Evolutionary conservation across 2,888 invertebrate genomes (phyloP).

Genomic region (Oithona nana): DNA sequence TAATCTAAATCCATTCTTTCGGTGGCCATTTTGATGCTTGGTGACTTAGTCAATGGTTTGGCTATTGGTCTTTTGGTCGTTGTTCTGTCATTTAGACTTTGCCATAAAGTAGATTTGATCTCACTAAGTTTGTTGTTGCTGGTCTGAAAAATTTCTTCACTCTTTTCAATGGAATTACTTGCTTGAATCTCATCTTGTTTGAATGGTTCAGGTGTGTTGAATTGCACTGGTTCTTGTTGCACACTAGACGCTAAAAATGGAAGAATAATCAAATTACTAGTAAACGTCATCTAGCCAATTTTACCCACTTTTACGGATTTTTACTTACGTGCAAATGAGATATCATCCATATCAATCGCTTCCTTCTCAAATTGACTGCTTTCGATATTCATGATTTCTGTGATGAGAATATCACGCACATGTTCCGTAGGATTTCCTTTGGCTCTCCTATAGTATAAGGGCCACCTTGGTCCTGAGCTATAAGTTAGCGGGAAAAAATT

Average conservation of each 20-base stretch:
- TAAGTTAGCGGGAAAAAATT: too few species aligned
- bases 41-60: background rate
- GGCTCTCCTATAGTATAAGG: background rate
- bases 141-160: too few species aligned
- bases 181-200: background rate
- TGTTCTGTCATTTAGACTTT: background rate
- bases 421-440: background rate
- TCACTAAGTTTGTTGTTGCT: too few species aligned
- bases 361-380: slow-evolving; percentile 8
- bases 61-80: background rate
- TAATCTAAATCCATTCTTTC: background rate
- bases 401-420: background rate
- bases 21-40: background rate
- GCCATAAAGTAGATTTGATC: background rate
- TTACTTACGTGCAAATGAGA: background rate
- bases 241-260: background rate
- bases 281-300: too few species aligned
- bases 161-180: background rate
- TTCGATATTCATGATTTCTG: slow-evolving; percentile 8
- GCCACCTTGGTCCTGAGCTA: too few species aligned
- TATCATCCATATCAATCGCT: slow-evolving; percentile 9
- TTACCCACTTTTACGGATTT: too few species aligned
- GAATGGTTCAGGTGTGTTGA: background rate
- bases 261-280: background rate
- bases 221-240: background rate